Base-by-base conservation (phyloP, 2,888 invertebrate genomes). In the Acrocyrtus sp. region DNA sequence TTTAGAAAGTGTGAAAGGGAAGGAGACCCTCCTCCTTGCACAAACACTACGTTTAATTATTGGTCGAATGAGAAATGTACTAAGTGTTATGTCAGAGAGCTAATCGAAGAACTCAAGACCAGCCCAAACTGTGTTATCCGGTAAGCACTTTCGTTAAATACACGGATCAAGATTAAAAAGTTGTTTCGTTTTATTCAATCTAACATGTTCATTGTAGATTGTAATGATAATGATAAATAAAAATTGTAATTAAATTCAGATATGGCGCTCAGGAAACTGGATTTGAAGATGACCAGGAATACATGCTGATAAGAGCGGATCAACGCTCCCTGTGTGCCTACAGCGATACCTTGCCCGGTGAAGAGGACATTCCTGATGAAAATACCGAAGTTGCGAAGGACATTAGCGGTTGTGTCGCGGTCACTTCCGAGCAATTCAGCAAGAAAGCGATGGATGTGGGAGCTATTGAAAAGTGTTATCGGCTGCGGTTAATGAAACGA, bases 391-490 rank as follows among this genome's bases (percentile, higher is more conserved):
- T 34, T 17, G 29, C 4, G 6, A 21, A 53, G 3, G 53, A 53
- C 17, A 17, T 53, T 5, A 19, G 10, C 5, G 4, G 6, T 29
- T 53, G 56, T 41, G 22, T 56, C 1, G n/a, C 12, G 3, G 56
- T n/a, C n/a, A 56, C 3, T 1, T 56, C 1, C 2, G 2, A 15
- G 3, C 3, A 22, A 39, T 1, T 2, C 19, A 29, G 0, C 22
- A 21, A 2, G 22, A 21, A 4, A 5, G 15, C 5, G 1, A 26
- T 6, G n/a, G 22, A 15, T 21, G 39, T 19, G 29, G 17, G 3
- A 17, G 10, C 22, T 17, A 51, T 50, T 6, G 61, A 34, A 17
- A 19, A 51, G 19, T 62, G 62, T 26, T 62, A 50, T 41, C 39
- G 17, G 17, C 6, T 10, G 5, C 21, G 17, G n/a, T 19, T 62